Conservation (phyloP, 2,797 vertebrate genomes). For the Rhadinocentrus ornatus region DNA sequence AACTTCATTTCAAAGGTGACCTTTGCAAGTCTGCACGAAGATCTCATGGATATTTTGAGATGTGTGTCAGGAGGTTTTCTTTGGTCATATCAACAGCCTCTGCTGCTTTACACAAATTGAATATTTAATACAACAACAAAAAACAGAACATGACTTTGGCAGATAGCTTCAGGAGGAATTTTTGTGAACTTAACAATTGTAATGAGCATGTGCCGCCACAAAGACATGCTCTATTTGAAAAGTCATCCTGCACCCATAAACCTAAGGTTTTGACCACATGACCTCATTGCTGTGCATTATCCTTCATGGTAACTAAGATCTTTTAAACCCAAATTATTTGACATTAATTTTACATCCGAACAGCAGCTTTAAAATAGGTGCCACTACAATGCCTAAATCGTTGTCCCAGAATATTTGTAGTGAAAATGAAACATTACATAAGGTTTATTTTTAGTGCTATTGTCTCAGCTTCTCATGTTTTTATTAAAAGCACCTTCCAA, state of each 20-base stretch:
- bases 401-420: conserved; percentile 19
- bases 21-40: conserved; percentile 67
- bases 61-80: conserved; percentile 53
- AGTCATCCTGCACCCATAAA: conserved; percentile 38
- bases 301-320: conserved; percentile 28
- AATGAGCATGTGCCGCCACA: conserved; percentile 55
- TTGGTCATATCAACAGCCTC: conserved; percentile 59
- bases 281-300: conserved; percentile 51
- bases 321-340: conserved; percentile 37
- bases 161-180: conserved; percentile 67
- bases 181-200: conserved; percentile 49
- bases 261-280: conserved; percentile 39
- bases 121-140: conserved; percentile 72
- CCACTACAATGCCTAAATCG: conserved; percentile 20
- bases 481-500: conserved; percentile 23
- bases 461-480: conserved; percentile 1
- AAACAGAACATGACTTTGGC: conserved; percentile 73
- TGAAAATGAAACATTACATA: conserved; percentile 22
- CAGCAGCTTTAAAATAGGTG: conserved; percentile 36
- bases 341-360: conserved; percentile 49
- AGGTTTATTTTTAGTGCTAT: conserved; percentile 23
- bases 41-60: conserved; percentile 50
- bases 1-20: conserved; percentile 71
- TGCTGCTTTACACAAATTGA: conserved; percentile 70
- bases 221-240: conserved; percentile 60